Evolutionary conservation across 2,113 vertebrate species (phyloP), one percentile per base, ranked within the genome.

Genomic region (Ploceus nigricollis): DNA sequence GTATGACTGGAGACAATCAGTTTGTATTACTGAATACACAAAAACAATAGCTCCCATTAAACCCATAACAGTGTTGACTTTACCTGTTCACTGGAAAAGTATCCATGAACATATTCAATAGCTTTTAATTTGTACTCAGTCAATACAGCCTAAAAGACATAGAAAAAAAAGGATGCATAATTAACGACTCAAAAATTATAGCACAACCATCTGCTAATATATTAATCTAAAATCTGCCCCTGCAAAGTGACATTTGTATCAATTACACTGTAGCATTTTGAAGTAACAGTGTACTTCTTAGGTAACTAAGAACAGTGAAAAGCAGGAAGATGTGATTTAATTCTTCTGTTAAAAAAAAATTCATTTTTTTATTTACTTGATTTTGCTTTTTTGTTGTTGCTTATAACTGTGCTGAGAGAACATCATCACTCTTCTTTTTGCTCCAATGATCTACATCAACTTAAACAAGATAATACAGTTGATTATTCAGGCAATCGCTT

Each of bases 51-150:
- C 7, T 83, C 56, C 68, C 82, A 33, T 53, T 75, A 86, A 68
- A 86, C 10, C 15, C 53, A 21, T 14, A 15, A 64, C 8, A 22
- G 4, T 7, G 16, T 37, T 42, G 39, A 90, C 40, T 31, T 96
- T 98, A 99, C 99, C 99, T 99, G 99, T 94, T 99, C 99, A 96
- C 99, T 99, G 85, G 99, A 99, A 96, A 99, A 99, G 97, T 99
- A 99, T 72, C 99, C 99, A 92, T 99, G 99, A 81, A 99, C 99
- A 95, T 99, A 99, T 90, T 99, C 99, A 93, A 99, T 99, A 61
- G 99, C 99, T 98, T 99, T 99, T 96, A 99, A 97, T 90, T 99
- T 98, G 94, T 99, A 99, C 61, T 99, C 99, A 58, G 99, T 99
- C 97, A 99, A 95, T 96, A 99, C 99, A 95, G 99, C 99, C 99